Conservation (phyloP, 2,113 vertebrate genomes). For the Zosterops lateralis region DNA sequence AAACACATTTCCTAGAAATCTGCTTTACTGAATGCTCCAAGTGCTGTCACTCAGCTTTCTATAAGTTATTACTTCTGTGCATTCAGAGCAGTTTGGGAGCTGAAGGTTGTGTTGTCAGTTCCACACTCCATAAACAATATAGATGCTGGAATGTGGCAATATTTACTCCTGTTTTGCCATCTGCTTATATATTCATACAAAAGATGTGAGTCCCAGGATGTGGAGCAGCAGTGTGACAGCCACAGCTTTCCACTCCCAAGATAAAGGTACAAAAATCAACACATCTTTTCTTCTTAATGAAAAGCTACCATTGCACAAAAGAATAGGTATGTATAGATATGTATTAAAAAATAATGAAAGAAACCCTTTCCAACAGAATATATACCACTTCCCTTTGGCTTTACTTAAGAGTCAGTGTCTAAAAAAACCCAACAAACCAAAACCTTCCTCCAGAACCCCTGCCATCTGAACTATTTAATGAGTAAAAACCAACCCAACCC, state of each 20-base stretch:
- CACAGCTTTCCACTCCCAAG: background rate
- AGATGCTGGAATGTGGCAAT: background rate
- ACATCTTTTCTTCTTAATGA: background rate
- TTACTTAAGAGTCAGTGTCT: background rate
- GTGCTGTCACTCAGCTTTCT: background rate
- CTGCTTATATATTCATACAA: conserved; percentile 26
- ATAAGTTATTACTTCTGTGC: background rate
- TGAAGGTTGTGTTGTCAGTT: conserved; percentile 1
- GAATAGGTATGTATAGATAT: background rate
- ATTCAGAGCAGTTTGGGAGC: conserved; percentile 21
- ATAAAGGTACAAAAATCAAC: background rate
- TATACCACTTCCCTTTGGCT: background rate
- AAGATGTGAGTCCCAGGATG: background rate
- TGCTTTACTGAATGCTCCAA: background rate
- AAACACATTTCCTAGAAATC: background rate
- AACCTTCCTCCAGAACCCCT: background rate
- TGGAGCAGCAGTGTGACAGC: background rate
- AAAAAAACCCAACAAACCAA: background rate
- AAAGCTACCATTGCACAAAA: background rate
- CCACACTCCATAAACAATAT: background rate
- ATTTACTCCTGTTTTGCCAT: conserved; percentile 49
- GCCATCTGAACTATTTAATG: background rate
- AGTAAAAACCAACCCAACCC: background rate
- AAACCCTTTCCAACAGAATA: background rate
- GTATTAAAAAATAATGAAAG: background rate